Conservation (phyloP, 2,113 vertebrate species). For the Solea solea region DNA sequence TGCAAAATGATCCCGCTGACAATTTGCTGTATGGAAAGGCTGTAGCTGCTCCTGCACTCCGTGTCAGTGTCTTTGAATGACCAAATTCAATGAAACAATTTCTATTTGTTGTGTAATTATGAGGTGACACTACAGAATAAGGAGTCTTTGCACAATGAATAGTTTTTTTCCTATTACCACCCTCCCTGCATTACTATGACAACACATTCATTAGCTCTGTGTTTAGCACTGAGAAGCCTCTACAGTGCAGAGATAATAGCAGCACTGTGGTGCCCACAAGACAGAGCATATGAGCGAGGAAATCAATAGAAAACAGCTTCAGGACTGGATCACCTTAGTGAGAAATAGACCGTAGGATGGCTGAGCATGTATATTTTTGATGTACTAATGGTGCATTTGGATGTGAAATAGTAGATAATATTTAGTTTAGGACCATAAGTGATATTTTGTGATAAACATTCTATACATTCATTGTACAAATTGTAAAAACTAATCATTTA, state of each 20-base stretch:
- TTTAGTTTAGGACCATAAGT: not conserved
- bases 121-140: conserved; percentile 53
- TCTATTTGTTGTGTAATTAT: conserved; percentile 57
- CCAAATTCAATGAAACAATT: conserved; percentile 29
- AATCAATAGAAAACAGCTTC: conserved; percentile 57
- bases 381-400: conserved; percentile 13
- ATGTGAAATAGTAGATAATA: conserved; percentile 3
- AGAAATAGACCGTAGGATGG: conserved; percentile 26
- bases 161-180: conserved; percentile 70
- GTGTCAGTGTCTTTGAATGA: not conserved
- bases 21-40: not conserved
- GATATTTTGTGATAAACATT: not conserved
- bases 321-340: conserved; percentile 54
- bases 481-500: not conserved
- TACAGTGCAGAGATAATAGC: conserved; percentile 72
- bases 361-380: conserved; percentile 35
- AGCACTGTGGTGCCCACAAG: conserved; percentile 54
- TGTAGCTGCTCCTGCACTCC: not conserved
- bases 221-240: conserved; percentile 66
- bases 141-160: conserved; percentile 66
- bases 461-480: too few relatives aligned
- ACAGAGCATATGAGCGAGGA: conserved; percentile 54
- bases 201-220: conserved; percentile 79
- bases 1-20: not conserved
- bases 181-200: conserved; percentile 83